phyloP scores from a whole-genome alignment of 2,113 vertebrate genomes.

The Clarias gariepinus region DNA sequence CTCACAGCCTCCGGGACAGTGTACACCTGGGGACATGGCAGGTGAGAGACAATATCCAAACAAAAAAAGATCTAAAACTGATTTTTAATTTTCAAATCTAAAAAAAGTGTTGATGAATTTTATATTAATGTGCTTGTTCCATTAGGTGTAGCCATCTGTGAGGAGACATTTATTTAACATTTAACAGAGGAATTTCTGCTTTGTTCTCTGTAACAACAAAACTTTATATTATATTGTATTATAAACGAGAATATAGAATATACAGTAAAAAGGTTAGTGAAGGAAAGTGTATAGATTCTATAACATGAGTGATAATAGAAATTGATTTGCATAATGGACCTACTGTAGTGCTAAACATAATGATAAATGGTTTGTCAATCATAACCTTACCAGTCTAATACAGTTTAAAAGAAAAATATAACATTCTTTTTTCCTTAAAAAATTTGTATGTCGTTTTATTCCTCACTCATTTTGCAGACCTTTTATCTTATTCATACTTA shows the following conservation, averaged over 20 bases:
- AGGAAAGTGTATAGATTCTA: not conserved
- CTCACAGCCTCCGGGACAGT: slow-evolving; percentile 72
- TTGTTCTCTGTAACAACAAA: not conserved
- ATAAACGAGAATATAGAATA: not conserved
- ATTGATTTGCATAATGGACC: not conserved
- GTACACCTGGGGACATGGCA: slow-evolving; percentile 85
- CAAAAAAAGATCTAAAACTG: not conserved
- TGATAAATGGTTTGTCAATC: not conserved
- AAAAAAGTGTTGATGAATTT: not conserved
- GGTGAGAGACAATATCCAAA: slow-evolving; percentile 66
- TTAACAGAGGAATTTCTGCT: not conserved
- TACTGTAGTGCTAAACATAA: not conserved
- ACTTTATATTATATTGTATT: not conserved
- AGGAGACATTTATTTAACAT: not conserved
- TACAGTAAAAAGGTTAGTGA: not conserved
- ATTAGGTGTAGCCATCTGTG: not conserved
- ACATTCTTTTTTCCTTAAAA: not conserved
- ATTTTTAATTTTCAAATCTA: not conserved
- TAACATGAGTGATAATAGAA: not conserved
- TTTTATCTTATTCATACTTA: not conserved
- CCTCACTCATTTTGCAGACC: not conserved
- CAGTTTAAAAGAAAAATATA: not conserved
- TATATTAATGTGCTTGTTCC: too few species aligned
- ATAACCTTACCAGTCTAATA: not conserved
- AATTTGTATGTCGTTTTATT: not conserved